Percentiles rank a stretch among this genome's conserved stretches.
These are phyloP conservation scores for Clunio marinus DNA, from an alignment of 2,888 invertebrate genomes.

Conservation along the genomic window DNA sequence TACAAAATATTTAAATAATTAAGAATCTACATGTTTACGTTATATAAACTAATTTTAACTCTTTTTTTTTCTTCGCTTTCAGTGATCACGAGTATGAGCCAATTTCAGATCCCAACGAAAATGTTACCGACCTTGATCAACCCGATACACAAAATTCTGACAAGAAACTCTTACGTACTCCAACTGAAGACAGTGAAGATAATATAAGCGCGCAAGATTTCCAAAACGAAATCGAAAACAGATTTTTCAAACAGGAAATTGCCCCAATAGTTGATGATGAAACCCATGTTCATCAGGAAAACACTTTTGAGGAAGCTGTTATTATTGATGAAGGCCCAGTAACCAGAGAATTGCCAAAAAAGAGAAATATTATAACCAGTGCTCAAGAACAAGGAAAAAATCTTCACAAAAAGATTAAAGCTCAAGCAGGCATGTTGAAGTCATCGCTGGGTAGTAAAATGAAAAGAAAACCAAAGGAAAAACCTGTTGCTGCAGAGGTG, in stretches of 20 bases:
- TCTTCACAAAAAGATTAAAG: conserved; percentile 63
- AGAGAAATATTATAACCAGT: conserved; percentile 53
- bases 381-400: conserved; percentile 55
- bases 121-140: neutral
- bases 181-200: conserved; percentile 48
- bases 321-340: conserved; percentile 37
- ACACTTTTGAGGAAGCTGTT: conserved; percentile 44
- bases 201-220: conserved; percentile 53
- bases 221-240: conserved; percentile 62
- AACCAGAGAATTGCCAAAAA: conserved; percentile 44
- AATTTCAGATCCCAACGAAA: conserved; percentile 62
- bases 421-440: conserved; percentile 57
- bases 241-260: conserved; percentile 56
- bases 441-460: conserved; percentile 42
- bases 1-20: neutral
- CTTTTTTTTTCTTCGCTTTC: conserved; percentile 49
- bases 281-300: conserved; percentile 58
- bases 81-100: conserved; percentile 94
- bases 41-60: too few species aligned
- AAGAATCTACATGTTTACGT: too few species aligned
- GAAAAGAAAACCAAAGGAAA: conserved; percentile 40
- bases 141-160: conserved; percentile 7
- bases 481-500: conserved; percentile 39
- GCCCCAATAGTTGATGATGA: conserved; percentile 44
- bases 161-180: conserved; percentile 25